Percentiles rank a stretch among this genome's conserved stretches.
phyloP scores from a whole-genome alignment of 2,113 vertebrate genomes.

The Takifugu flavidus region DNA sequence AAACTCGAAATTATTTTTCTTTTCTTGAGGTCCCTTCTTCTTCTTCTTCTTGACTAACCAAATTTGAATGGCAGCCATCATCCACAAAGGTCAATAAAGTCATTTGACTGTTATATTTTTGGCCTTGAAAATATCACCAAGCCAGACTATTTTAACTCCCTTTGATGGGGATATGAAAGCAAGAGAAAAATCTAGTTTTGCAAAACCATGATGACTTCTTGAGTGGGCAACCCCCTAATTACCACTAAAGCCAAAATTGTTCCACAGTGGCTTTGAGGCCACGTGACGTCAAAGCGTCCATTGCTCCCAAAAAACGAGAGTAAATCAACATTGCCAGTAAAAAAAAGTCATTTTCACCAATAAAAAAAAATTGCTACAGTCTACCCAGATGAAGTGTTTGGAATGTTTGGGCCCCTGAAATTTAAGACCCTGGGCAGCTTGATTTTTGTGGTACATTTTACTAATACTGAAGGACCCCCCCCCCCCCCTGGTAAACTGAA shows the following conservation, averaged over 20 bases:
- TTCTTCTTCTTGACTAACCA: constrained; percentile 10
- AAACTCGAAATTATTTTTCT: neutral
- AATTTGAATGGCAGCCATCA: constrained; percentile 46
- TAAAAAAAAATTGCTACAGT: constrained; percentile 71
- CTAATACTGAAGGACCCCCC: constrained; percentile 44
- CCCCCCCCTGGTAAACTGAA: constrained; percentile 55
- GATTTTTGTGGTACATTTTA: constrained; percentile 70
- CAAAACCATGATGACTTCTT: constrained; percentile 45
- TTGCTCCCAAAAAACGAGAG: constrained; percentile 34
- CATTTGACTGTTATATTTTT: constrained; percentile 46
- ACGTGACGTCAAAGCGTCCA: constrained; percentile 38
- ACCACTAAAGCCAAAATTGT: constrained; percentile 59
- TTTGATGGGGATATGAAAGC: constrained; percentile 28
- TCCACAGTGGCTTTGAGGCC: constrained; percentile 45
- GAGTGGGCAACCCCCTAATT: constrained; percentile 68
- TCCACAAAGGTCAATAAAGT: constrained; percentile 33
- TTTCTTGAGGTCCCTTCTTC: constrained; percentile 10
- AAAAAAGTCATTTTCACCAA: constrained; percentile 68
- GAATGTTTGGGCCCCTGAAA: constrained; percentile 65
- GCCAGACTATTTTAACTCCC: constrained; percentile 1
- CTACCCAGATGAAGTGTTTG: constrained; percentile 52
- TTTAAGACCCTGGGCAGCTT: constrained; percentile 49
- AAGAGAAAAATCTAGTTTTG: constrained; percentile 35
- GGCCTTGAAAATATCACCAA: neutral
- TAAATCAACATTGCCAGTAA: constrained; percentile 29